Conservation (phyloP, 2,113 vertebrate genomes). For the Cyprinodon brontotheroides region DNA sequence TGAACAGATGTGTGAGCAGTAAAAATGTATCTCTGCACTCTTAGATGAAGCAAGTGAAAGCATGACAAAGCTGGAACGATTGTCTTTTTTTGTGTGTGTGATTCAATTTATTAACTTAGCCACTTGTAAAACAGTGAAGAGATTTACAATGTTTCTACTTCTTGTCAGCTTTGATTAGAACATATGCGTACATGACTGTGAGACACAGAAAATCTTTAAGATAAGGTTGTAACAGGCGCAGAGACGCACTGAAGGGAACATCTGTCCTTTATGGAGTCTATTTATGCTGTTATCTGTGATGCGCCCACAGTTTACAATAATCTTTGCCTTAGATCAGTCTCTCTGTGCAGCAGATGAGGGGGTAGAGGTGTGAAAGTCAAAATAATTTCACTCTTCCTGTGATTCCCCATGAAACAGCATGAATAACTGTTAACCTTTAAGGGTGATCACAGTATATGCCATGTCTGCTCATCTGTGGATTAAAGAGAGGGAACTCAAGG, state of each 20-base stretch:
- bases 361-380: slow-evolving; percentile 47
- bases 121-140: slow-evolving; percentile 1
- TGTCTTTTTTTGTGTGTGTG: slow-evolving; percentile 19
- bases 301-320: neutral
- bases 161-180: neutral
- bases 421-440: slow-evolving; percentile 41
- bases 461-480: neutral
- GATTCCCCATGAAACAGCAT: slow-evolving; percentile 5
- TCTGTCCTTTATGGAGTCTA: slow-evolving; percentile 1
- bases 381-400: slow-evolving; percentile 39
- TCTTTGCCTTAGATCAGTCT: neutral
- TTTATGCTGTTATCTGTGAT: neutral
- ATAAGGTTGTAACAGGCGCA: slow-evolving; percentile 4
- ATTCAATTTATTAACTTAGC: slow-evolving; percentile 12
- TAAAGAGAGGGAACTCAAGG: neutral
- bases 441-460: neutral
- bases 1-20: slow-evolving; percentile 44
- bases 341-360: slow-evolving; percentile 24
- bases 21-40: slow-evolving; percentile 31
- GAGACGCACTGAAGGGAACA: neutral
- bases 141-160: slow-evolving; percentile 2
- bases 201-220: neutral
- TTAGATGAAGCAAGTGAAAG: slow-evolving; percentile 58
- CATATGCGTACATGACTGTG: neutral
- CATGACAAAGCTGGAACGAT: slow-evolving; percentile 50